Evolutionary conservation across 2,113 vertebrate genomes (phyloP).

Genomic region (Arizona elegans): DNA sequence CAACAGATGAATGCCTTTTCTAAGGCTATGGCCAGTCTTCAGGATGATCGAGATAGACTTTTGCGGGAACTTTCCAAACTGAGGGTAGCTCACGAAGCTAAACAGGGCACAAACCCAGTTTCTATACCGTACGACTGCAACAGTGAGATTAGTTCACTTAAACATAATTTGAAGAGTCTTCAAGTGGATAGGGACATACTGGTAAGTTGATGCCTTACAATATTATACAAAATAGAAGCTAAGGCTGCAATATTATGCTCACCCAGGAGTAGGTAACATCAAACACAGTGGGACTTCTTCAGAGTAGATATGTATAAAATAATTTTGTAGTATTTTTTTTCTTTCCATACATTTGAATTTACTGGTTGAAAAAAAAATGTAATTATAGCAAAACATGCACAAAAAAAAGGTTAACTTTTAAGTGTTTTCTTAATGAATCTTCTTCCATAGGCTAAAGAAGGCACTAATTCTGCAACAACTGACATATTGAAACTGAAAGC

Average conservation of each 20-base stretch:
- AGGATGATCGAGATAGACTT: conserved; percentile 81
- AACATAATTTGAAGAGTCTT: conserved; percentile 48
- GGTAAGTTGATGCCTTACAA: conserved; percentile 62
- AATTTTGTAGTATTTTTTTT: neutral
- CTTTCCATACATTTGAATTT: neutral
- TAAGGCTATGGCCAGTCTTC: conserved; percentile 86
- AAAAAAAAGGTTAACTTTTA: neutral
- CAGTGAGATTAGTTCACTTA: conserved; percentile 53
- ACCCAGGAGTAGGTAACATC: neutral
- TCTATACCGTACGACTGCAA: conserved; percentile 32
- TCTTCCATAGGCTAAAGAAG: conserved; percentile 63
- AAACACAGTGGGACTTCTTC: neutral
- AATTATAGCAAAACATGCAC: neutral
- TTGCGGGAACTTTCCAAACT: conserved; percentile 71
- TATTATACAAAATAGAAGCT: neutral
- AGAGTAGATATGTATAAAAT: neutral
- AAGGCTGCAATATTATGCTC: neutral
- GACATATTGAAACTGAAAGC: conserved; percentile 65
- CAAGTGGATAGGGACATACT: conserved; percentile 53
- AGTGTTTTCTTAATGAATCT: conserved; percentile 27
- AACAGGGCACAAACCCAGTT: conserved; percentile 58
- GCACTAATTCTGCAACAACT: conserved; percentile 52
- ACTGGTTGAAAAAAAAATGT: neutral
- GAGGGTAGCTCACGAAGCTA: conserved; percentile 67
- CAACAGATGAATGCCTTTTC: conserved; percentile 80